Conservation (phyloP, 2,888 invertebrate species). For the Mystacides longicornis region DNA sequence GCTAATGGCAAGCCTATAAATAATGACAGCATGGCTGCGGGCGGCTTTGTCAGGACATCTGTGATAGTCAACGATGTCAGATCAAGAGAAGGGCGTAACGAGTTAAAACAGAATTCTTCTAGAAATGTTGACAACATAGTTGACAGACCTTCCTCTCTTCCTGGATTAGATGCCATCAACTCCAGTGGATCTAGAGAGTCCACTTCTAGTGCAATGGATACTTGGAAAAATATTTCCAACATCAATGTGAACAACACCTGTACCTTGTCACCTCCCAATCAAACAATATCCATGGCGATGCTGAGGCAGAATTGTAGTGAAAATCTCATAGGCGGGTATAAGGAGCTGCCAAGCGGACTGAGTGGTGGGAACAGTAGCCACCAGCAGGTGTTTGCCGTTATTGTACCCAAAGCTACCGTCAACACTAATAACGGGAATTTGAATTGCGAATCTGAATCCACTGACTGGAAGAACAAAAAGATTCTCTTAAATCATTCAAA, state of each 20-base stretch:
- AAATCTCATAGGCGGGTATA: constrained; percentile 44
- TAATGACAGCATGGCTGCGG: constrained; percentile 27
- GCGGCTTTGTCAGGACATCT: constrained; percentile 21
- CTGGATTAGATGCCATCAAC: constrained; percentile 19
- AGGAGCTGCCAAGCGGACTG: constrained; percentile 36
- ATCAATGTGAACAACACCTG: constrained; percentile 29
- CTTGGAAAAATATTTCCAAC: constrained; percentile 10
- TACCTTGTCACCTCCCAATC: constrained; percentile 43
- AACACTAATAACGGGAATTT: constrained; percentile 28
- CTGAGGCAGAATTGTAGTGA: constrained; percentile 30
- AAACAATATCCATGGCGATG: constrained; percentile 37
- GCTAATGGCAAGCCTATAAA: constrained; percentile 37
- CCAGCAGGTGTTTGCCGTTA: constrained; percentile 44
- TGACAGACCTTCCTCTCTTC: constrained; percentile 22
- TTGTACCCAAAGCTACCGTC: constrained; percentile 42
- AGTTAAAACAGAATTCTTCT: constrained; percentile 5
- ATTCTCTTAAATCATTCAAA: constrained; percentile 1
- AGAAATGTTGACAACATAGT: constrained; percentile 7
- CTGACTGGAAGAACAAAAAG: constrained; percentile 13
- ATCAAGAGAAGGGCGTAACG: constrained; percentile 14
- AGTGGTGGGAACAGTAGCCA: constrained; percentile 28
- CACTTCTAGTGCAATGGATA: constrained; percentile 8
- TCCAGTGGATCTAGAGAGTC: constrained; percentile 1
- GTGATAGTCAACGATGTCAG: constrained; percentile 18
- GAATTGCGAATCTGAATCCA: constrained; percentile 9